Evolutionary conservation across 2,797 vertebrate species (phyloP).

Genomic region (Molossus alvarezi): DNA sequence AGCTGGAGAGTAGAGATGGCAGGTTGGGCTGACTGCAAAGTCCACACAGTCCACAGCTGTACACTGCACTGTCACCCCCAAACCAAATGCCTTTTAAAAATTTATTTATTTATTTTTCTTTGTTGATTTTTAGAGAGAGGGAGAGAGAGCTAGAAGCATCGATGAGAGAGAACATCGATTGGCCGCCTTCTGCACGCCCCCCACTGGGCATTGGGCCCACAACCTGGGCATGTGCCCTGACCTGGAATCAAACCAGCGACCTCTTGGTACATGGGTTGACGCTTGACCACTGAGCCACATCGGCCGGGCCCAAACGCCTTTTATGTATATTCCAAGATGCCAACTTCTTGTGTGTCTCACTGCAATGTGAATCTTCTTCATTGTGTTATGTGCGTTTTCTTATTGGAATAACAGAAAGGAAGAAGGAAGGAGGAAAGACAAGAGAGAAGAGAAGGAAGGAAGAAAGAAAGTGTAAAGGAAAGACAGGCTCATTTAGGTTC

Average conservation of each 20-base stretch:
- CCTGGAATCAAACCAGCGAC: too few species aligned
- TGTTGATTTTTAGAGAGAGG: too few species aligned
- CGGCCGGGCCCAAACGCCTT: too few species aligned
- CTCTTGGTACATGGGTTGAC: too few species aligned
- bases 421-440: background rate
- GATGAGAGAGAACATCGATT: too few species aligned
- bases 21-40: constrained; percentile 1
- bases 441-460: background rate
- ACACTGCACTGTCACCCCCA: background rate
- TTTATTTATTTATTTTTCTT: too few species aligned
- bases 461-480: background rate
- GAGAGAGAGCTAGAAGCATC: too few species aligned
- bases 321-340: too few species aligned
- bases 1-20: constrained; percentile 4
- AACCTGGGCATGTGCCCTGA: too few species aligned
- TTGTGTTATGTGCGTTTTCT: constrained; percentile 57
- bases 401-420: background rate
- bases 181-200: too few species aligned
- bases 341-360: background rate
- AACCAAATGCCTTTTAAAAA: background rate
- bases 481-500: constrained; percentile 59
- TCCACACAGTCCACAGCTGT: constrained; percentile 17
- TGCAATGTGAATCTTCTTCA: constrained; percentile 45
- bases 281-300: too few species aligned
- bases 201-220: too few species aligned